Conservation (phyloP, 1,140 invertebrate species). For the Oscheius sp. region DNA sequence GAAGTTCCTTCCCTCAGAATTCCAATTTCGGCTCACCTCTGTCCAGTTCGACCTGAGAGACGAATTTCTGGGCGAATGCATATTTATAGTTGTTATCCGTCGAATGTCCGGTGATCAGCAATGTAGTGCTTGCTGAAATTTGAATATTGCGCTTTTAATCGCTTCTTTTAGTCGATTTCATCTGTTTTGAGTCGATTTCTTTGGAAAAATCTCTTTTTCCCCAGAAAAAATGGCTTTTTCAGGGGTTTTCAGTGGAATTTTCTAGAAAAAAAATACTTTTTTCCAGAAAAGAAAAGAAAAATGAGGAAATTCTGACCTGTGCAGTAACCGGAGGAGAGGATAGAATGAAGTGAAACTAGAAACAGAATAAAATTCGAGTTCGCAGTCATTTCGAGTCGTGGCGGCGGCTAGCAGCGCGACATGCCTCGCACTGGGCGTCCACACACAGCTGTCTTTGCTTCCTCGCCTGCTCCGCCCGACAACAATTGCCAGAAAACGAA, state of each 20-base stretch:
- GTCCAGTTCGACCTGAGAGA: slow-evolving; percentile 5
- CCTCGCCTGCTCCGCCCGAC: background rate
- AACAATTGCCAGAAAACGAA: background rate
- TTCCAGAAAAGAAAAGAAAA: background rate
- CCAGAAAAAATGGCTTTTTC: too few relatives aligned
- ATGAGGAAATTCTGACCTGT: background rate
- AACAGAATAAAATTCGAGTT: slow-evolving; percentile 5
- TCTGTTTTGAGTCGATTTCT: too few relatives aligned
- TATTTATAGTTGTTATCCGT: background rate
- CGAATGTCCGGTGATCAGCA: slow-evolving; percentile 2
- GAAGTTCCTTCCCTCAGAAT: too few relatives aligned
- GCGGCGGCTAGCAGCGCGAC: slow-evolving; percentile 7
- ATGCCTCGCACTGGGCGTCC: slow-evolving; percentile 5
- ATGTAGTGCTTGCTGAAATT: slow-evolving; percentile 6
- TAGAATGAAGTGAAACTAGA: background rate
- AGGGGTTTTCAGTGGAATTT: too few relatives aligned
- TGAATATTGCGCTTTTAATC: background rate
- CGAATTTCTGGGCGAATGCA: slow-evolving; percentile 10
- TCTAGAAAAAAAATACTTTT: too few relatives aligned
- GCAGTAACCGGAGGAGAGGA: slow-evolving; percentile 2
- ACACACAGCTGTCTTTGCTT: slow-evolving; percentile 4
- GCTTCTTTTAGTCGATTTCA: too few relatives aligned
- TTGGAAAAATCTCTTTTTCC: too few relatives aligned
- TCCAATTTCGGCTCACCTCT: too few relatives aligned
- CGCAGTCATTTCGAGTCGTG: slow-evolving; percentile 3